phyloP scores from a whole-genome alignment of 2,888 invertebrate species.

The Cylindroiulus punctatus region DNA sequence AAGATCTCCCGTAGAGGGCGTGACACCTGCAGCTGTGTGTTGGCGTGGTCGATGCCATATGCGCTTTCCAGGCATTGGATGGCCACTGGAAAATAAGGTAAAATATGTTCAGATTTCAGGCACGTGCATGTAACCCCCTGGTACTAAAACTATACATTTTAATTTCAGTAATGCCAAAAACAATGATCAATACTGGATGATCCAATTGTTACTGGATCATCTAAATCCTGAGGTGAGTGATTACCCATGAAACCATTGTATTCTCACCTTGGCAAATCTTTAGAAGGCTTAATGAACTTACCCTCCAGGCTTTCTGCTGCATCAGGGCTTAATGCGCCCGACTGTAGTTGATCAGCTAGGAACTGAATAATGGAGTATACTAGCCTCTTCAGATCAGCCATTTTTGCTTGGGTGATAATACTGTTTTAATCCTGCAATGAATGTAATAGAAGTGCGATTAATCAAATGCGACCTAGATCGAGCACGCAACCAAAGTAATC shows the following conservation, averaged over 20 bases:
- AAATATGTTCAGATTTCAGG: not conserved
- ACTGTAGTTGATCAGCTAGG: slow-evolving; percentile 67
- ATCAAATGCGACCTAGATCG: not conserved
- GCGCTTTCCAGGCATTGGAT: slow-evolving; percentile 93
- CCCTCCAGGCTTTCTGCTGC: slow-evolving; percentile 81
- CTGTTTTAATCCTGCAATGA: not conserved
- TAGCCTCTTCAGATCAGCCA: slow-evolving; percentile 63
- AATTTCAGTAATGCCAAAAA: not conserved
- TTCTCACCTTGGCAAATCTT: too few species aligned
- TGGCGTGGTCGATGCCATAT: slow-evolving; percentile 74
- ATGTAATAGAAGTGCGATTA: not conserved
- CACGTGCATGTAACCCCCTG: slow-evolving; percentile 46
- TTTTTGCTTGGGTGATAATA: slow-evolving; percentile 60
- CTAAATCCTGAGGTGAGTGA: too few species aligned
- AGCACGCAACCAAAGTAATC: too few species aligned
- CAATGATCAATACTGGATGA: not conserved
- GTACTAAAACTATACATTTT: too few species aligned
- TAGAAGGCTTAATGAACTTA: not conserved
- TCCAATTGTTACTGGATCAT: not conserved
- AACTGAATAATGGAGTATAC: slow-evolving; percentile 69
- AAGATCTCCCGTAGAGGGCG: slow-evolving; percentile 68
- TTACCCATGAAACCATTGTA: too few species aligned
- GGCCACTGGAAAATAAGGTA: slow-evolving; percentile 73
- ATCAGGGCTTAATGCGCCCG: slow-evolving; percentile 65
- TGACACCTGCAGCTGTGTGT: slow-evolving; percentile 63